phyloP scores from a whole-genome alignment of 2,797 vertebrate species.

The Gallirallus australis region DNA sequence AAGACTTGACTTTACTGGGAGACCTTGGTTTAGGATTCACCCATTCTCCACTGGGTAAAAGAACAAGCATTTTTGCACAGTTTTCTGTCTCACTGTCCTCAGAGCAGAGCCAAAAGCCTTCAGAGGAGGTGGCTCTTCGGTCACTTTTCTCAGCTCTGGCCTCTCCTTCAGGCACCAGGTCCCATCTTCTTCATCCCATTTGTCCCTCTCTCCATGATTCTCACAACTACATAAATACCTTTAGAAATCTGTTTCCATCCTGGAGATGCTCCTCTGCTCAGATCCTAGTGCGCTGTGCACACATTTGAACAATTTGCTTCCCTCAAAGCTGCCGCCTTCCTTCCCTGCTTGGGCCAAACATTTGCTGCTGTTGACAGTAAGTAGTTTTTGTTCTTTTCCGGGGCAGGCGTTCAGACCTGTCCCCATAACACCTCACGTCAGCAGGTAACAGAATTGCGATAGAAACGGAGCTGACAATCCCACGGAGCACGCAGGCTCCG shows the following conservation, averaged over 20 bases:
- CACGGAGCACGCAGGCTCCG: too few species aligned
- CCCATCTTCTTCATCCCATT: neutral
- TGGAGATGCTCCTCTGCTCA: neutral
- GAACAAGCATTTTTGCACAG: rapidly evolving
- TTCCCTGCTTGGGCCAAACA: neutral
- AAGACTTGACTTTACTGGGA: neutral
- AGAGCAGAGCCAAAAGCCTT: neutral
- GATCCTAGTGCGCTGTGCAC: neutral
- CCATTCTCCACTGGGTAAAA: neutral
- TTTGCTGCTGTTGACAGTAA: rapidly evolving
- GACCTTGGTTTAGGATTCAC: neutral
- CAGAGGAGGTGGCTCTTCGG: rapidly evolving
- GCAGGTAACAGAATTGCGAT: neutral
- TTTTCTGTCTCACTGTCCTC: neutral
- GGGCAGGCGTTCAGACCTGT: neutral
- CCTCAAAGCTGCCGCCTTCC: neutral
- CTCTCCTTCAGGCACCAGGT: neutral
- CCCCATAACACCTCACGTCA: neutral
- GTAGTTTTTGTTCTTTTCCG: neutral
- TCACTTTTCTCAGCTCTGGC: neutral
- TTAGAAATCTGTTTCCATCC: neutral
- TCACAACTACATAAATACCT: neutral
- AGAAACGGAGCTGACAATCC: rapidly evolving
- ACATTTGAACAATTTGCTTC: neutral
- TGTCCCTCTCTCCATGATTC: neutral